Conservation (phyloP, 2,888 invertebrate species). For the Ferrisia virgata region DNA sequence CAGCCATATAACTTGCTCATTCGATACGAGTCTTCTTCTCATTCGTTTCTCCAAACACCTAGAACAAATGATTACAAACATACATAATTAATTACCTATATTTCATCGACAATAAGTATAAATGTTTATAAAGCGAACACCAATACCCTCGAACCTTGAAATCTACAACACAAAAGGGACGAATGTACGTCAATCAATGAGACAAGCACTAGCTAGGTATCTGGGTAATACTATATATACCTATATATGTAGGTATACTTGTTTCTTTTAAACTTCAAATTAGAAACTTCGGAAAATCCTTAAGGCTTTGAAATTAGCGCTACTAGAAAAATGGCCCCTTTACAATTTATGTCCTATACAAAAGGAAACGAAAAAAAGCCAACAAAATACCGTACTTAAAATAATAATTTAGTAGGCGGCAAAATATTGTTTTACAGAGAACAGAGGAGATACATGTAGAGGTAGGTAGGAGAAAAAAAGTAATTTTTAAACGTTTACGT, state of each 20-base stretch:
- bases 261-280: background rate
- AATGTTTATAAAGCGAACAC: background rate
- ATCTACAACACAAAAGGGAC: background rate
- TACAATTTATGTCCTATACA: background rate
- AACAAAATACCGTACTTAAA: background rate
- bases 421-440: constrained; percentile 7
- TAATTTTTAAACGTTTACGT: constrained; percentile 25
- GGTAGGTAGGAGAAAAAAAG: background rate
- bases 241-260: too few relatives aligned
- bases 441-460: background rate
- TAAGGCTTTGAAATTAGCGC: background rate
- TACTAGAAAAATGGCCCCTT: background rate
- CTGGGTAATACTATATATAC: too few relatives aligned
- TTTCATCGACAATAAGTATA: too few relatives aligned
- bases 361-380: background rate
- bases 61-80: background rate
- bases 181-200: too few relatives aligned
- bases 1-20: too few relatives aligned
- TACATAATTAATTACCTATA: background rate
- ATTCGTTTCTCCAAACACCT: background rate
- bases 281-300: background rate
- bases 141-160: background rate
- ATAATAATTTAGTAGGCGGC: constrained; percentile 28
- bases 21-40: background rate
- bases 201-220: too few relatives aligned